phyloP scores from a whole-genome alignment of 2,797 vertebrate genomes.

The Enoplosus armatus region DNA sequence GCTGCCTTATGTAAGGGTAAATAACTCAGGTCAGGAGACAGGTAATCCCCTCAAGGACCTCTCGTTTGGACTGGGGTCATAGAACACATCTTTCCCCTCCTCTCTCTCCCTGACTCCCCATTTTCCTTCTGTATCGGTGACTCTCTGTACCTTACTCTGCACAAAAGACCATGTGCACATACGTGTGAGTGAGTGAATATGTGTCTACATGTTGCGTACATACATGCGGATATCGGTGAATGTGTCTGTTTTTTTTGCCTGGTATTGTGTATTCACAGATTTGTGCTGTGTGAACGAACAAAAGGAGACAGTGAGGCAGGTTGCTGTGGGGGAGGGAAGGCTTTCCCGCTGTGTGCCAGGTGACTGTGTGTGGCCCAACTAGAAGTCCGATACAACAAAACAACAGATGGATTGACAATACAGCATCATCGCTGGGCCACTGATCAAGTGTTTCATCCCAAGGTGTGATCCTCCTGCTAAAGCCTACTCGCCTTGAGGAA shows the following conservation, averaged over 20 bases:
- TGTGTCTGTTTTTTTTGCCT: background rate
- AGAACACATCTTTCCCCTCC: constrained; percentile 17
- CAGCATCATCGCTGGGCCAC: constrained; percentile 24
- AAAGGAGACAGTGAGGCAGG: constrained; percentile 28
- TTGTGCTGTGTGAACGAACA: constrained; percentile 28
- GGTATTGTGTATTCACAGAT: constrained; percentile 17
- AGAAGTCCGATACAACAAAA: constrained; percentile 55
- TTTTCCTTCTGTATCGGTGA: background rate
- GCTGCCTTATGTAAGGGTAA: constrained; percentile 55
- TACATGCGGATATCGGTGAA: background rate
- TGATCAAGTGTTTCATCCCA: constrained; percentile 35
- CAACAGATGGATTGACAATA: constrained; percentile 68
- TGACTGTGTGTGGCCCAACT: constrained; percentile 47
- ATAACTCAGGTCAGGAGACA: constrained; percentile 46
- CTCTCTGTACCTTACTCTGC: constrained; percentile 4
- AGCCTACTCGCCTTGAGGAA: background rate
- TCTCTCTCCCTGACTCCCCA: background rate
- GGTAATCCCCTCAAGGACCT: constrained; percentile 55
- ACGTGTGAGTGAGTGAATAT: background rate
- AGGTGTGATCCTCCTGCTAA: constrained; percentile 21
- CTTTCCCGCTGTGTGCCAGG: constrained; percentile 48
- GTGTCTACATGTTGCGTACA: background rate
- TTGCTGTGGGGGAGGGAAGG: constrained; percentile 29
- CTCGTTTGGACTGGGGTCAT: constrained; percentile 47
- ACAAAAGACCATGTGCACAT: background rate